Base-by-base conservation (phyloP, 2,113 vertebrate species). In the Pampusana beccarii region DNA sequence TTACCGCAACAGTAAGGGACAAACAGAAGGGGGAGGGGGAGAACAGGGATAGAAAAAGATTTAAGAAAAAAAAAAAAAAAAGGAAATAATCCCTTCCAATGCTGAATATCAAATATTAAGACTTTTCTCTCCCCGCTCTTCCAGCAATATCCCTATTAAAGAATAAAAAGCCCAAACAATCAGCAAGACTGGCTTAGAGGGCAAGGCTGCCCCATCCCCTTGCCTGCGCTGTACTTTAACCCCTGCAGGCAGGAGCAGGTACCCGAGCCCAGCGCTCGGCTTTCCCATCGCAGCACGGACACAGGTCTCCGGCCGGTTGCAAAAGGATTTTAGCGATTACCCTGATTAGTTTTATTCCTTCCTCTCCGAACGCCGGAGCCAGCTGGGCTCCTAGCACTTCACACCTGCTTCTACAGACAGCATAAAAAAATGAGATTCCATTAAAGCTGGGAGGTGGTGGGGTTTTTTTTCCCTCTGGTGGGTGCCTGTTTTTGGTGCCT, bases 51-150 rank as follows among this genome's bases (percentile, higher is more conserved):
- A 88, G 72, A 91, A 88, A 80, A 92, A 93, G 71, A 93, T 86
- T 88, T 77, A 44, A 44, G 42, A 74, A 23, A 86, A 86, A 24
- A 44, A 66, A 20, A 38, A 38, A 38, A 38, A 7, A 29, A 28
- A 5, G 14, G 5, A 86, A 78, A 61, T 61, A 96, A 95, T 93
- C 95, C 93, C 61, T 57, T 50, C 57, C 34, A 24, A 73, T 86
- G 88, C 16, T 44, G 86, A 86, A 79, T 62, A 84, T 65, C 44
- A 73, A 95, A 93, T 93, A 93, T 82, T 50, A 88, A 79, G 93
- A 90, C 42, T 90, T 75, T 64, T 31, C 40, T 40, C 69, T 33
- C 34, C 57, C 20, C 14, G 11, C 48, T 9, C 70, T 60, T 85
- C 28, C 86, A 82, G 65, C 24, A 67, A 69, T 78, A 84, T 80